A percentile compares a stretch with the other conserved stretches of the same genome.
phyloP scores from a whole-genome alignment of 2,888 invertebrate species.

The Chalcis sispes region DNA sequence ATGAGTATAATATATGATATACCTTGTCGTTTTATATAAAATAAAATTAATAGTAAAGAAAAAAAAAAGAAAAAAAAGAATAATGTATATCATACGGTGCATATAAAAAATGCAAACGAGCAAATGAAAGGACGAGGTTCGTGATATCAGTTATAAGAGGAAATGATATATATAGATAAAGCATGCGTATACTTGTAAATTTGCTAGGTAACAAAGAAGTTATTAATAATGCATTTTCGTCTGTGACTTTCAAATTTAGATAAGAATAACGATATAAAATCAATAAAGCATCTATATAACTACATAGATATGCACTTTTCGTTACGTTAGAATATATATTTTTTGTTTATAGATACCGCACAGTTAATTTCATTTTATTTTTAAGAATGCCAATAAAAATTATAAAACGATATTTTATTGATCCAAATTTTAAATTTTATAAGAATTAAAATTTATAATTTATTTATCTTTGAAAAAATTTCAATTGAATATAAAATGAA shows the following conservation, averaged over 20 bases:
- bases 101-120: conserved; percentile 12
- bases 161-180: conserved; percentile 57
- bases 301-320: conserved; percentile 22
- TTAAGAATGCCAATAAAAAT: too few species aligned
- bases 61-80: conserved; percentile 27
- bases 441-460: not conserved
- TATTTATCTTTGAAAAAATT: not conserved
- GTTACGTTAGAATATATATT: conserved; percentile 18
- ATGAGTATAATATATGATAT: conserved; percentile 54
- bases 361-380: too few species aligned
- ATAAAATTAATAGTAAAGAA: conserved; percentile 14
- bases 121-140: conserved; percentile 40
- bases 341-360: not conserved
- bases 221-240: conserved; percentile 45
- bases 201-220: conserved; percentile 51
- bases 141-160: conserved; percentile 53
- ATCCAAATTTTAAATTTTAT: not conserved
- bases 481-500: not conserved
- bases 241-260: conserved; percentile 45
- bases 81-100: conserved; percentile 3
- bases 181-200: conserved; percentile 58
- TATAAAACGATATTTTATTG: too few species aligned
- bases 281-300: not conserved
- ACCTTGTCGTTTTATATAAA: conserved; percentile 52
- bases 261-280: conserved; percentile 34